Percentiles rank a stretch among this genome's conserved stretches.
phyloP scores from a whole-genome alignment of 2,888 invertebrate species.

The Argyresthia albistria region DNA sequence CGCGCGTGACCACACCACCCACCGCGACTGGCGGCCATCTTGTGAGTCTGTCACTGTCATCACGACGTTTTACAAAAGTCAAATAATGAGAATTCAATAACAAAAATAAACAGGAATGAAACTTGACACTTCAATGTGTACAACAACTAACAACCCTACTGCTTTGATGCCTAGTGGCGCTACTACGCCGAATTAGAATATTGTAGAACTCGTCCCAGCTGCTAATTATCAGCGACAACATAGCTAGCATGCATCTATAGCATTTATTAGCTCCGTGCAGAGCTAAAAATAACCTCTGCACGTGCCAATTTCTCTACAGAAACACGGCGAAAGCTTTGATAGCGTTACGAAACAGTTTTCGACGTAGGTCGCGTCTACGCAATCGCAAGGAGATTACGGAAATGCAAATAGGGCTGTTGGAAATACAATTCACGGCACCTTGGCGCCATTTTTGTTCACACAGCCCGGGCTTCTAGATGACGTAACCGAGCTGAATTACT shows the following conservation, averaged over 20 bases:
- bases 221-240: neutral
- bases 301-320: constrained; percentile 33
- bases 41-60: constrained; percentile 59
- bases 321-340: constrained; percentile 7
- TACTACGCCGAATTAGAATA: neutral
- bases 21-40: constrained; percentile 39
- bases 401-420: neutral
- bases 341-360: neutral
- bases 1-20: constrained; percentile 42
- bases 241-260: neutral
- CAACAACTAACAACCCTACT: constrained; percentile 1
- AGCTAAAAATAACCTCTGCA: constrained; percentile 57
- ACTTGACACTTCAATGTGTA: constrained; percentile 1
- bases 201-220: neutral
- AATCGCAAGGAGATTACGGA: neutral
- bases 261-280: neutral
- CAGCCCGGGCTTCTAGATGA: constrained; percentile 45
- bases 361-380: neutral
- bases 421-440: constrained; percentile 19
- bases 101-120: constrained; percentile 49
- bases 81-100: constrained; percentile 42
- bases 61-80: constrained; percentile 55
- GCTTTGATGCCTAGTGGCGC: neutral
- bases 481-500: constrained; percentile 51
- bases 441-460: constrained; percentile 70